Percentiles rank a stretch among this genome's conserved stretches.
Conservation (phyloP, 1,140 invertebrate genomes). For the Lordiphosa stackelbergi region DNA sequence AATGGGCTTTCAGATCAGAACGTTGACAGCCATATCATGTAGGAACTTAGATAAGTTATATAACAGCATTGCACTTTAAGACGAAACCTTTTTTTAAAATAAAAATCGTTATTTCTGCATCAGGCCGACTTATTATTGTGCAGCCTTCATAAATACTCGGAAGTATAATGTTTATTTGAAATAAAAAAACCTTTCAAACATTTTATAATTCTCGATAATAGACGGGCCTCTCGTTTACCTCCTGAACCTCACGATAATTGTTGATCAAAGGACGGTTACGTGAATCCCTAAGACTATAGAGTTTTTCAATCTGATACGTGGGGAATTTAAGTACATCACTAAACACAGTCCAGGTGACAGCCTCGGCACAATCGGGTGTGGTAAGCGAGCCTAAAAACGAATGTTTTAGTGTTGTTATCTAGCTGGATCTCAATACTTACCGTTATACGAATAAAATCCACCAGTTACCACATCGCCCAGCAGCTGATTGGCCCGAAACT, state of each 20-base stretch:
- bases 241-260: constrained; percentile 59
- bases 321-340: constrained; percentile 30
- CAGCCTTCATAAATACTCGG: no score
- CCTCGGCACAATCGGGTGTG: constrained; percentile 77
- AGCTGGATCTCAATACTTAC: constrained; percentile 15
- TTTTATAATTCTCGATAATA: constrained; percentile 77
- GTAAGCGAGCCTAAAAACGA: constrained; percentile 86
- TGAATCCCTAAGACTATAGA: constrained; percentile 43
- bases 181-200: not conserved
- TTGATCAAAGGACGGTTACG: constrained; percentile 32
- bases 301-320: constrained; percentile 38
- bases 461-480: constrained; percentile 42
- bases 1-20: no score
- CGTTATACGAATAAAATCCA: constrained; percentile 55
- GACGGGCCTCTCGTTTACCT: constrained; percentile 79
- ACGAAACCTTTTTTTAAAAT: no score
- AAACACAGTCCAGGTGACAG: constrained; percentile 66
- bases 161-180: not conserved
- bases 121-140: no score
- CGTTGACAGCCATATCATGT: no score
- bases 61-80: no score
- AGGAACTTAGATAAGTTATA: no score
- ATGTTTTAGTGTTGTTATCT: not conserved
- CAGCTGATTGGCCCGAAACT: constrained; percentile 28
- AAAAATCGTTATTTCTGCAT: no score